Percentiles rank a stretch among this genome's conserved stretches.
phyloP scores from a whole-genome alignment of 2,113 vertebrate species.

The Rhinoderma darwinii region DNA sequence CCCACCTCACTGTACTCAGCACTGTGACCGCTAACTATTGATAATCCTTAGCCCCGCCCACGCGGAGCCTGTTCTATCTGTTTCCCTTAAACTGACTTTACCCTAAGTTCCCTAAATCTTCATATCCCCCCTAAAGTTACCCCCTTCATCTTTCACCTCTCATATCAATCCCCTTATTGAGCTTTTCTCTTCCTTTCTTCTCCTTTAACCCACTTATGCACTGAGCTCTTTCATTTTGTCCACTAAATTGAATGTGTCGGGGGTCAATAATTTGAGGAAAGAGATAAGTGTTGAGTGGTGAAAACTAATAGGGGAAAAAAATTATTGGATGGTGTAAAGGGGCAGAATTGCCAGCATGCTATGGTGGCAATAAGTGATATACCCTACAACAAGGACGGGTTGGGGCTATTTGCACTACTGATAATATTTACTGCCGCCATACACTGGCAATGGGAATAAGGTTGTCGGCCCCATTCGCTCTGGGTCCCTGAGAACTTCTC shows the following conservation, averaged over 20 bases:
- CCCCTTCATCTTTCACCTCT: not conserved
- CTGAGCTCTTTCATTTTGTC: not conserved
- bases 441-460: not conserved
- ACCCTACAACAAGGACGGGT: not conserved
- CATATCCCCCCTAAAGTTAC: not conserved
- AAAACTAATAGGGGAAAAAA: not conserved
- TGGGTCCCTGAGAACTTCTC: too few relatives aligned
- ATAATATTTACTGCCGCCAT: not conserved
- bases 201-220: too few relatives aligned
- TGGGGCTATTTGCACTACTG: not conserved
- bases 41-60: not conserved
- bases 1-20: not conserved
- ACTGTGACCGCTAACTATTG: not conserved
- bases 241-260: not conserved
- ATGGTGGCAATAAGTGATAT: not conserved
- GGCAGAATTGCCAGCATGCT: not conserved
- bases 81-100: too few relatives aligned
- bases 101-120: too few relatives aligned
- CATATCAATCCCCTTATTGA: not conserved
- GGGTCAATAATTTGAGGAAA: not conserved
- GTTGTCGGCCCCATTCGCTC: not conserved
- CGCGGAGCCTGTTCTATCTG: not conserved
- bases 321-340: not conserved
- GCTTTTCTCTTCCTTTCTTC: not conserved
- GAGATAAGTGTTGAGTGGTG: not conserved